Evolutionary conservation across 2,113 vertebrate species (phyloP).

Genomic region (Chunga burmeisteri): DNA sequence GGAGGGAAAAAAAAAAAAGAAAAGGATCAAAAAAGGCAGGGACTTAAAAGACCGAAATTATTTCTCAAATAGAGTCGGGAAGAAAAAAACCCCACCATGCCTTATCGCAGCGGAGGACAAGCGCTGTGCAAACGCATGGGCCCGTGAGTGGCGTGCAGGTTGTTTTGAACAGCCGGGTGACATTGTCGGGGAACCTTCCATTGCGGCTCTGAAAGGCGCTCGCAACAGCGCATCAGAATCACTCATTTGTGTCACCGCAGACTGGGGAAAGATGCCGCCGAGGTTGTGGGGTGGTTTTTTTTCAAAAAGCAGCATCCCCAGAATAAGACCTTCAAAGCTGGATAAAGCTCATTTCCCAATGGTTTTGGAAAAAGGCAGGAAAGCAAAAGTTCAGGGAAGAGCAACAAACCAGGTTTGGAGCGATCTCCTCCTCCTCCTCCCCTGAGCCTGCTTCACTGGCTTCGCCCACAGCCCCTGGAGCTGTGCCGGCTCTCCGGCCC

Average conservation of each 20-base stretch:
- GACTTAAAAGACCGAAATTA: conserved; percentile 20
- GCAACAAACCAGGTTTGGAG: not conserved
- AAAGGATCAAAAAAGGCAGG: conserved; percentile 16
- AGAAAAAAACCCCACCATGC: not conserved
- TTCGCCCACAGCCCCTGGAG: rapidly evolving
- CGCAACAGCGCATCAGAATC: conserved; percentile 33
- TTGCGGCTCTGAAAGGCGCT: conserved; percentile 30
- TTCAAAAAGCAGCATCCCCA: conserved; percentile 13
- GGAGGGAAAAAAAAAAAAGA: not conserved
- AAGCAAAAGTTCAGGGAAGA: not conserved
- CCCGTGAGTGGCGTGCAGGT: not conserved
- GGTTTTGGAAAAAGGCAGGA: not conserved
- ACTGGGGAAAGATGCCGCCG: not conserved
- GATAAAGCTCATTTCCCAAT: conserved; percentile 17
- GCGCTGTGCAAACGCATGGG: conserved; percentile 28
- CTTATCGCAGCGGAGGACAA: conserved; percentile 31
- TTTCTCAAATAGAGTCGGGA: conserved; percentile 47
- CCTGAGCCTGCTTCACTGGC: not conserved
- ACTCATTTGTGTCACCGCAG: not conserved
- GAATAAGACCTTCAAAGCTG: conserved; percentile 24
- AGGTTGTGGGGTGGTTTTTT: not conserved
- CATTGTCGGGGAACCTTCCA: conserved; percentile 44
- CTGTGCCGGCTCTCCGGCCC: too few species aligned
- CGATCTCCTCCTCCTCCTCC: not conserved
- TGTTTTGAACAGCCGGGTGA: conserved; percentile 45